These are phyloP conservation scores for Malurus leucopterus DNA, from an alignment of 2,797 vertebrate species.

Conservation along the genomic window DNA sequence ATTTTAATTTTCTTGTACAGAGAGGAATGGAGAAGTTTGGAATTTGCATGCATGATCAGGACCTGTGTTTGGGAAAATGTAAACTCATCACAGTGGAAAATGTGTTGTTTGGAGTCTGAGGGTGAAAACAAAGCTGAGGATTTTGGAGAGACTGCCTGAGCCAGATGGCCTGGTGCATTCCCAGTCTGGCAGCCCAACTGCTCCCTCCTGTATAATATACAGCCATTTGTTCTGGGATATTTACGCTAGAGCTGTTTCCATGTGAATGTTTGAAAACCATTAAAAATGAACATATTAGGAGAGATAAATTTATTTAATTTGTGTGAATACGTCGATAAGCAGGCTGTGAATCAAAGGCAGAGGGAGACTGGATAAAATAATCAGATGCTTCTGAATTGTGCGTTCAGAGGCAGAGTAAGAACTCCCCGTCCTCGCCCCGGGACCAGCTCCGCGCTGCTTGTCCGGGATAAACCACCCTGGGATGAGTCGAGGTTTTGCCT, in stretches of 20 bases:
- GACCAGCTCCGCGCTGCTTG: neutral
- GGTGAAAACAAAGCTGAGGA: conserved; percentile 91
- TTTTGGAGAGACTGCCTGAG: conserved; percentile 91
- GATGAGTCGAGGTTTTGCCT: neutral
- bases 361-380: conserved; percentile 48
- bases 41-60: conserved; percentile 84
- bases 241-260: conserved; percentile 85
- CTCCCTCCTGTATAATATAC: conserved; percentile 86
- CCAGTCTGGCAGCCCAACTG: conserved; percentile 97
- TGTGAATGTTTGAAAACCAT: conserved; percentile 83
- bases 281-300: conserved; percentile 82
- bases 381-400: conserved; percentile 57
- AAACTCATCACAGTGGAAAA: conserved; percentile 86
- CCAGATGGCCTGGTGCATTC: conserved; percentile 95
- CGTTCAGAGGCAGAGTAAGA: conserved; percentile 40
- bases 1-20: conserved; percentile 77
- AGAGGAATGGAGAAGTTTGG: conserved; percentile 75
- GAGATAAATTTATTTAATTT: conserved; percentile 77
- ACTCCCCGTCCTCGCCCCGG: neutral
- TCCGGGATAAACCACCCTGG: neutral
- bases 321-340: conserved; percentile 61
- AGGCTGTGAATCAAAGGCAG: conserved; percentile 51
- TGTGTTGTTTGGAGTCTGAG: conserved; percentile 86
- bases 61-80: conserved; percentile 83
- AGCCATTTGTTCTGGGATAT: conserved; percentile 85